phyloP scores from a whole-genome alignment of 2,797 vertebrate species.

The Malurus leucopterus region DNA sequence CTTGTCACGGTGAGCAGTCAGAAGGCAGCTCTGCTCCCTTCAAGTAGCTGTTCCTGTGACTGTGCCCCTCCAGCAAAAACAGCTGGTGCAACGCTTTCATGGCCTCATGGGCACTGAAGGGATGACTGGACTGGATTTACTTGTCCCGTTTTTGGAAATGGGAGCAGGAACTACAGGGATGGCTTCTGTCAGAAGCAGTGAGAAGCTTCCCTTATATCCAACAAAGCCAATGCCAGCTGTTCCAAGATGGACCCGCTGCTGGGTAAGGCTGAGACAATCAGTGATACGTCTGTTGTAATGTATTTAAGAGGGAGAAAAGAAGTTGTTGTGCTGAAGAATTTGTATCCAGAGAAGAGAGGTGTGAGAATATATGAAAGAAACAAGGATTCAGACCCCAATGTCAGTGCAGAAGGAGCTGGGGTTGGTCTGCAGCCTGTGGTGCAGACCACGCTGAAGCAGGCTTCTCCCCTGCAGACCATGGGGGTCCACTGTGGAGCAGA shows the following conservation, averaged over 20 bases:
- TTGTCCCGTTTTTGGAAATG: background rate
- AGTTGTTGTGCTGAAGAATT: background rate
- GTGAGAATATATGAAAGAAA: background rate
- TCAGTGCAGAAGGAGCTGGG: background rate
- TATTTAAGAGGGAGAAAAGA: background rate
- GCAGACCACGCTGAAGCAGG: background rate
- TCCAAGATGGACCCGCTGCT: background rate
- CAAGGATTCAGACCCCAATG: background rate
- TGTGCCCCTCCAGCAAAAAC: background rate
- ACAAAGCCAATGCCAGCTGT: background rate
- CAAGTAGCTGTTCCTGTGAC: background rate
- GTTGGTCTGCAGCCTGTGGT: fast-evolving
- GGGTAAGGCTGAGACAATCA: background rate
- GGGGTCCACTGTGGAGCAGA: background rate
- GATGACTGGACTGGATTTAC: background rate
- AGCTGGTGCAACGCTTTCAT: background rate
- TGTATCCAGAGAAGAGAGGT: background rate
- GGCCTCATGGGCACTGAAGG: background rate
- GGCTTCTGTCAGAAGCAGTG: background rate
- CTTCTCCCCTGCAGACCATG: background rate
- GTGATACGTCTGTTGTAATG: fast-evolving
- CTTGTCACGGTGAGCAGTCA: background rate
- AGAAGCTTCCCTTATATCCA: background rate
- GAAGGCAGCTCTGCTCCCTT: background rate
- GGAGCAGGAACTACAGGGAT: background rate